Conservation (phyloP, 2,888 invertebrate genomes). For the Melolontha melolontha region DNA sequence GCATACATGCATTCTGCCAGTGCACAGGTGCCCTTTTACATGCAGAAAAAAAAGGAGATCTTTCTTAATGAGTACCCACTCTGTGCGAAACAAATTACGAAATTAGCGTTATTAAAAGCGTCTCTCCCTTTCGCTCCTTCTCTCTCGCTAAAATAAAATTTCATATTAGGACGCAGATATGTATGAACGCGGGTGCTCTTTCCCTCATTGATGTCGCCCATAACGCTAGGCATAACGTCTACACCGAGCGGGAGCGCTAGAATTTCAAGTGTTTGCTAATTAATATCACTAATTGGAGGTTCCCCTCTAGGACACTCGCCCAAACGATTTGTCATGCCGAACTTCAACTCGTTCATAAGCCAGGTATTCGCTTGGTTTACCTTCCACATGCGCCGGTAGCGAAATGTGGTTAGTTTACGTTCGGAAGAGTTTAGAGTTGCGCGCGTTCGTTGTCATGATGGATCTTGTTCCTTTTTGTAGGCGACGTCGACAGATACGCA, state of each 20-base stretch:
- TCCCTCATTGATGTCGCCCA: conserved; percentile 39
- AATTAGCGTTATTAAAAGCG: conserved; percentile 53
- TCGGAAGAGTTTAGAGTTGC: conserved; percentile 39
- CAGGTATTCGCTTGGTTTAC: conserved; percentile 32
- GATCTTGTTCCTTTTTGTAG: not conserved
- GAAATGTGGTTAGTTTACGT: conserved; percentile 42
- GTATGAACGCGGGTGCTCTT: conserved; percentile 45
- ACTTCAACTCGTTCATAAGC: conserved; percentile 4
- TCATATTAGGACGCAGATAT: conserved; percentile 47
- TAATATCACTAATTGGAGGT: conserved; percentile 65
- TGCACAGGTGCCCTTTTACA: conserved; percentile 2
- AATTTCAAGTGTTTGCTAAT: conserved; percentile 65
- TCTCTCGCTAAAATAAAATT: conserved; percentile 51
- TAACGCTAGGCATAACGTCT: conserved; percentile 49
- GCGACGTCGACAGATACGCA: not conserved
- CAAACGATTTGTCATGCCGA: conserved; percentile 45
- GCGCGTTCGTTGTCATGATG: conserved; percentile 8
- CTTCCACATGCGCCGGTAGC: conserved; percentile 39
- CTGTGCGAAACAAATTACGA: conserved; percentile 46
- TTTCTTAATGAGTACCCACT: conserved; percentile 24
- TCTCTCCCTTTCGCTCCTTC: conserved; percentile 12
- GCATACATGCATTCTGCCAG: no score
- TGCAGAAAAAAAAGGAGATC: conserved; percentile 18
- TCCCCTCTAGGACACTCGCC: conserved; percentile 56
- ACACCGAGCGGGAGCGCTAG: conserved; percentile 52